Percentiles rank a stretch among this genome's conserved stretches.
Conservation (phyloP, 37 sponge, comb jelly and placozoan genomes). For the Mnemiopsis leidyi region DNA sequence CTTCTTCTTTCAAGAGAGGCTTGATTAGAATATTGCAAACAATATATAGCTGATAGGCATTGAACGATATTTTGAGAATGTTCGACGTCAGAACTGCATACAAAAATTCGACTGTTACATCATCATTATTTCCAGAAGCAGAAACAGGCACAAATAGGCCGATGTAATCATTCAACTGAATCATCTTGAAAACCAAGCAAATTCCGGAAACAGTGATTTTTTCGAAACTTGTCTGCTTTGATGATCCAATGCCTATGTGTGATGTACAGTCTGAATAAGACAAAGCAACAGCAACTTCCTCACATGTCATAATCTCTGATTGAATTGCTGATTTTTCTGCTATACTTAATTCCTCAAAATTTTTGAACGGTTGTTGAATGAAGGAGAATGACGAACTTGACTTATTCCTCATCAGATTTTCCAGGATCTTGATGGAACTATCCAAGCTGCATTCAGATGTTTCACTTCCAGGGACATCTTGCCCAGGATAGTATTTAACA, state of each 20-base stretch:
- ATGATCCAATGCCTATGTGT: neutral
- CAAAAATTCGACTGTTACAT: neutral
- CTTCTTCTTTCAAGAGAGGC: neutral
- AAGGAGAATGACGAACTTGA: neutral
- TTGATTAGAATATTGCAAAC: constrained; percentile 47
- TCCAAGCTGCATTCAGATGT: neutral
- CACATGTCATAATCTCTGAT: neutral
- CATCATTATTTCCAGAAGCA: constrained; percentile 16
- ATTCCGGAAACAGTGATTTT: constrained; percentile 56
- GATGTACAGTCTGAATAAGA: constrained; percentile 32
- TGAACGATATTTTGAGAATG: constrained; percentile 36
- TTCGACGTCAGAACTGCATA: neutral
- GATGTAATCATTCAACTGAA: neutral
- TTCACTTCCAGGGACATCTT: neutral
- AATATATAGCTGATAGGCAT: constrained; percentile 50
- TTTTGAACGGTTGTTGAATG: neutral
- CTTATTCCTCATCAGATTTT: neutral
- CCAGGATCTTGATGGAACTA: neutral
- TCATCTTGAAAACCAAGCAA: neutral
- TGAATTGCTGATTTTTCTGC: neutral
- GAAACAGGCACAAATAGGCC: constrained; percentile 11
- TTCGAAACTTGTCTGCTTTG: neutral
- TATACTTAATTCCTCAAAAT: neutral
- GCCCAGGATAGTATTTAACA: neutral
- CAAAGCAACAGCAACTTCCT: neutral